Conservation (phyloP, 2,888 invertebrate genomes). For the Callyntrura sp. region DNA sequence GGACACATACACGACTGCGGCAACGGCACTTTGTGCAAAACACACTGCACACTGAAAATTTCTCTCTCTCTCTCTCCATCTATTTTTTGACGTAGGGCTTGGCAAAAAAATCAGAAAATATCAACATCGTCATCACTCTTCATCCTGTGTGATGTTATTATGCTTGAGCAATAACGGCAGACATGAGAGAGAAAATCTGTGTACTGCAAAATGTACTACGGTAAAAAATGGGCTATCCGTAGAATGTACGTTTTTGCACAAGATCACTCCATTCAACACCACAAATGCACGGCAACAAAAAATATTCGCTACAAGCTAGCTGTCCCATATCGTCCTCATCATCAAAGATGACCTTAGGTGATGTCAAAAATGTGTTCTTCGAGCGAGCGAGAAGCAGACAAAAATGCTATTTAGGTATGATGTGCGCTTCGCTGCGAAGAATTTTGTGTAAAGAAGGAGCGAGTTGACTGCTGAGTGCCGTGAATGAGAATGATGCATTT, state of each 20-base stretch:
- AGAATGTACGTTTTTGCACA: not conserved
- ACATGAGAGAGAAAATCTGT: not conserved
- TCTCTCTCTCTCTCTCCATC: too few species aligned
- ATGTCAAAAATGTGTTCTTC: constrained; percentile 22
- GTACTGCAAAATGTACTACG: not conserved
- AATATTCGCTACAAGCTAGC: constrained; percentile 16
- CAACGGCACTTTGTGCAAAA: constrained; percentile 30
- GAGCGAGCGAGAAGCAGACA: not conserved
- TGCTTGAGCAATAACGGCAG: not conserved
- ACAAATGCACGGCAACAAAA: constrained; percentile 15
- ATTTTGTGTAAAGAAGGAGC: not conserved
- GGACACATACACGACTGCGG: constrained; percentile 9
- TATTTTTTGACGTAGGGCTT: constrained; percentile 44
- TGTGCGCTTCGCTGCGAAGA: not conserved
- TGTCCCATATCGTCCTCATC: constrained; percentile 10
- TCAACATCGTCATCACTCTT: constrained; percentile 25
- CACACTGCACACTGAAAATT: not conserved
- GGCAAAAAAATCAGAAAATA: constrained; percentile 36
- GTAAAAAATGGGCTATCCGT: not conserved
- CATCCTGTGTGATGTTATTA: constrained; percentile 5
- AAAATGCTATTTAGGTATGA: not conserved
- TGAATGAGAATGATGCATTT: constrained; percentile 1
- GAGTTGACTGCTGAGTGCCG: not conserved
- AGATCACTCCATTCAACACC: not conserved
- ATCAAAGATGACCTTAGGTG: constrained; percentile 46